Percentiles rank a stretch among this genome's conserved stretches.
phyloP scores from a whole-genome alignment of 2,113 vertebrate genomes.

The Hippotragus niger region DNA sequence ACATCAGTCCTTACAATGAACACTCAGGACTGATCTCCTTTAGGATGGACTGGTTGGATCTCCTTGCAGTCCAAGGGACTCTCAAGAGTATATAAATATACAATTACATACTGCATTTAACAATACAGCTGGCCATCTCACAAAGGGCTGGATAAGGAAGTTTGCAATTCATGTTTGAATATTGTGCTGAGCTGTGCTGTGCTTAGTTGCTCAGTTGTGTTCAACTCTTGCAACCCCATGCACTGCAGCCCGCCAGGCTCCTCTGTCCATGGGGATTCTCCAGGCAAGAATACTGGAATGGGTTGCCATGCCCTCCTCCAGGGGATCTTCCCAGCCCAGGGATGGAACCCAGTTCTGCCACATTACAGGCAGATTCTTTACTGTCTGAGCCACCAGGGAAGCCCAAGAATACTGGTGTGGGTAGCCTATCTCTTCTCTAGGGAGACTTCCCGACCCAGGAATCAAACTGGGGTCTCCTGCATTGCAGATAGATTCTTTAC shows the following conservation, averaged over 20 bases:
- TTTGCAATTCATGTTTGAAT: background rate
- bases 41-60: background rate
- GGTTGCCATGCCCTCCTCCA: background rate
- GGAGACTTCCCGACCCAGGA: background rate
- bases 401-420: background rate
- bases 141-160: background rate
- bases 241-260: background rate
- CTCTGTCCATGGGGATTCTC: background rate
- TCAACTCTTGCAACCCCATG: background rate
- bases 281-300: background rate
- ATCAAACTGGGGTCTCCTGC: background rate
- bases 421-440: background rate
- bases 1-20: background rate
- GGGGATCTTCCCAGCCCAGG: background rate
- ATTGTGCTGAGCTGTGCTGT: background rate
- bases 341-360: background rate
- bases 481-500: background rate
- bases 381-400: background rate
- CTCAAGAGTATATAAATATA: background rate
- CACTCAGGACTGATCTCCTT: background rate
- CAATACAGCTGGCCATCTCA: background rate
- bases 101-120: background rate
- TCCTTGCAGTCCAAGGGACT: background rate
- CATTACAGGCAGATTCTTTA: background rate
- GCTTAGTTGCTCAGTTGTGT: background rate